phyloP scores from a whole-genome alignment of 1,140 invertebrate genomes.

The Macrobrachium nipponense region DNA sequence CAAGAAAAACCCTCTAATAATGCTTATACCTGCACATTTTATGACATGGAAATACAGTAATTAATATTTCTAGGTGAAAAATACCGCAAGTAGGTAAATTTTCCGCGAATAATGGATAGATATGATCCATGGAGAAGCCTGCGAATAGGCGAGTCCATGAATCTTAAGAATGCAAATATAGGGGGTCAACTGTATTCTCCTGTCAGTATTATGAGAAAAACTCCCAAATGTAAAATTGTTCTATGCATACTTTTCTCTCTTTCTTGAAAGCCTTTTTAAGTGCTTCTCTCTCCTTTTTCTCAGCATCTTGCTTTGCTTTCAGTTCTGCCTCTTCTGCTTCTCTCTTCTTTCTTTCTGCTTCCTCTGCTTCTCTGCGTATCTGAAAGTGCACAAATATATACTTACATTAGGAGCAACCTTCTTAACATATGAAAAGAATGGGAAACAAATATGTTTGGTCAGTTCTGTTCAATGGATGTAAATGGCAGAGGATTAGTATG shows the following conservation, averaged over 20 bases:
- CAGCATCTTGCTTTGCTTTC: constrained; percentile 81
- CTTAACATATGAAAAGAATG: neutral
- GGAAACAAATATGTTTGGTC: neutral
- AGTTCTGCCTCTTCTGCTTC: constrained; percentile 86
- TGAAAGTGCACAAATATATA: constrained; percentile 16
- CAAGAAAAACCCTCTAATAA: too few relatives aligned
- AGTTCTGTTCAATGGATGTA: neutral
- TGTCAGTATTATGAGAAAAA: too few relatives aligned
- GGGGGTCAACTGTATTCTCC: too few relatives aligned
- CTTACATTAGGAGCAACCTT: neutral
- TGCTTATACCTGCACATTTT: too few relatives aligned
- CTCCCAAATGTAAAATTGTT: neutral
- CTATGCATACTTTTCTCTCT: constrained; percentile 78
- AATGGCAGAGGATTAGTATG: neutral
- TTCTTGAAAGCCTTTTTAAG: constrained; percentile 86
- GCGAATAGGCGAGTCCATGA: too few relatives aligned
- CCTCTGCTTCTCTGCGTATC: constrained; percentile 74
- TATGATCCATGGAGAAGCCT: too few relatives aligned
- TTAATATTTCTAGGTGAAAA: too few relatives aligned
- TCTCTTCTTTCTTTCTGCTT: constrained; percentile 77
- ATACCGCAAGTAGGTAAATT: too few relatives aligned
- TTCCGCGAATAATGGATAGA: too few relatives aligned
- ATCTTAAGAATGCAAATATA: too few relatives aligned
- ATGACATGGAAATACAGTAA: too few relatives aligned
- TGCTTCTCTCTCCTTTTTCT: constrained; percentile 88